Evolutionary conservation across 30 jellyfish, hydroid and myxozoan species (phyloP), one percentile per base, ranked within the genome.

Genomic region (Hydra vulgaris): DNA sequence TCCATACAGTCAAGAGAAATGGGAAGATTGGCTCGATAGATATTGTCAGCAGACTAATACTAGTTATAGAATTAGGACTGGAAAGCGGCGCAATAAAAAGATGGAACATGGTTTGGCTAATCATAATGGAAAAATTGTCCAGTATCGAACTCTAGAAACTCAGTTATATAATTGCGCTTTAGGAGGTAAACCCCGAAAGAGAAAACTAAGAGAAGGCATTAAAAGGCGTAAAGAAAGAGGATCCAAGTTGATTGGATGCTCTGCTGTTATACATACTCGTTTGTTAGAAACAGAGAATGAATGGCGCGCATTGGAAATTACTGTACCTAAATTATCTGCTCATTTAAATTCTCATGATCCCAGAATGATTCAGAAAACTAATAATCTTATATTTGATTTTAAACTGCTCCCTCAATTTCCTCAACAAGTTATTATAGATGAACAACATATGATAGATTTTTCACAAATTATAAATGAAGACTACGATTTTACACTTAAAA

Each of bases 231-330:
- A 94, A 74, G 91, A 87, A 21, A 88, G 99, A 66, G 99, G 96
- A 25, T 94, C 99, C 18, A 94, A 94, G 81, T 80, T 94, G 75
- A 87, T 94, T 27, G 99, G 99, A 26, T 94, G 99, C 81, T 74
- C 93, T 7, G 99, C 99, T 0, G 99, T 94, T 1, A 94, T 94
- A 15, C 99, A 94, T 75, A 94, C 99, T 40, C 81, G 99, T 71
- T 66, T 94, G 61, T 56, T 94, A n/a, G 99, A 88, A 67, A 87
- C 99, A 7, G 96, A 94, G 81, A 83, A 84, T 21, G 89, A 85
- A 73, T 94, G 99, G 99, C 75, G 89, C 16, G 95, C 96, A 5
- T 70, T 94, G 18, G 99, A 94, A 83, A 83, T 94, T 18, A 94
- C 99, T 19, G 95, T 94, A 15, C 99, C 99, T 56, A 94, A 94